A percentile compares a stretch with the other conserved stretches of the same genome.
These are phyloP conservation scores for Erinaceus europaeus DNA, from an alignment of 2,113 vertebrate genomes.

Conservation along the genomic window DNA sequence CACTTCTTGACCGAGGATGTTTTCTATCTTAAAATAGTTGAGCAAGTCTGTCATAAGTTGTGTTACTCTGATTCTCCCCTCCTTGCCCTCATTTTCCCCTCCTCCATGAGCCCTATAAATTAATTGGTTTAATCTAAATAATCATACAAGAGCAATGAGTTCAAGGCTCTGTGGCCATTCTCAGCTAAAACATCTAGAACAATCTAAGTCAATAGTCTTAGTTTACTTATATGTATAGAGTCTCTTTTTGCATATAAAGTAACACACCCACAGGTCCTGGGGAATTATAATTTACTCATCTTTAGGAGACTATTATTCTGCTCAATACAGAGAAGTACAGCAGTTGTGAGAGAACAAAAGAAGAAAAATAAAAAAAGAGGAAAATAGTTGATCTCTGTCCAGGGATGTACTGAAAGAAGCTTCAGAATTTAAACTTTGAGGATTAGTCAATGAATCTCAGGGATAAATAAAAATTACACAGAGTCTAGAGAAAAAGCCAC, in stretches of 20 bases:
- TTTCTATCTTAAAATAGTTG: background rate
- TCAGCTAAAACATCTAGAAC: too few species aligned
- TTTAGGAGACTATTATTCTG: background rate
- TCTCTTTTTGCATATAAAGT: background rate
- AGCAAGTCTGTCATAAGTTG: rapidly evolving
- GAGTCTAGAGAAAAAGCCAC: background rate
- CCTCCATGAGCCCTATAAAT: background rate
- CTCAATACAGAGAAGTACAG: background rate
- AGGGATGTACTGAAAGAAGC: background rate
- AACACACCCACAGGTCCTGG: background rate
- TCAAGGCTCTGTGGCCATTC: too few species aligned
- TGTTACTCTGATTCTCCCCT: too few species aligned
- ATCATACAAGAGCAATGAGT: too few species aligned
- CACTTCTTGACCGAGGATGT: background rate
- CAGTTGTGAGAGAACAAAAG: background rate
- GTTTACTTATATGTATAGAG: too few species aligned
- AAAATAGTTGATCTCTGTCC: background rate
- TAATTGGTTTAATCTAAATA: background rate
- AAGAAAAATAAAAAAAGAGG: background rate
- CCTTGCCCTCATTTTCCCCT: background rate
- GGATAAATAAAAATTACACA: background rate
- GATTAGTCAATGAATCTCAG: background rate
- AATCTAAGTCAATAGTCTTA: too few species aligned
- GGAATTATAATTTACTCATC: background rate
- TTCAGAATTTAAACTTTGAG: background rate